phyloP scores from a whole-genome alignment of 2,797 vertebrate species.

The Sebastes itinus region DNA sequence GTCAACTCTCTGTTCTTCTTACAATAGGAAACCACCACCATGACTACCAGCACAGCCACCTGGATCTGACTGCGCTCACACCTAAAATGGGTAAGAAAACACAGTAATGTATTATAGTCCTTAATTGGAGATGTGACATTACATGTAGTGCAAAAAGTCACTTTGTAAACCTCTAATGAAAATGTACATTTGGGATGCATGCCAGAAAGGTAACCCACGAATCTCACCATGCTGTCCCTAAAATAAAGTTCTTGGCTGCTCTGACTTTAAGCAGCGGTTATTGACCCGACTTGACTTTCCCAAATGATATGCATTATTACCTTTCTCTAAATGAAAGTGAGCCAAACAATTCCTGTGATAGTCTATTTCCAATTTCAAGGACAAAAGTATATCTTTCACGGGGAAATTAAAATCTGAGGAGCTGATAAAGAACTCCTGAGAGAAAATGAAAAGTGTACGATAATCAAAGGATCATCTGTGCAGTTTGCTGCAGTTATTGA shows the following conservation, averaged over 20 bases:
- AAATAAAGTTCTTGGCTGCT: neutral
- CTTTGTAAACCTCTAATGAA: neutral
- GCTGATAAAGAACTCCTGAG: conserved; percentile 34
- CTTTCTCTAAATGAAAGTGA: conserved; percentile 11
- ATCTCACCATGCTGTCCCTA: neutral
- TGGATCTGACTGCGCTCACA: conserved; percentile 91
- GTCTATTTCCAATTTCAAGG: conserved; percentile 34
- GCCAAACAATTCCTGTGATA: neutral
- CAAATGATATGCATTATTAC: conserved; percentile 22
- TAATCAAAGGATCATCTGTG: conserved; percentile 58
- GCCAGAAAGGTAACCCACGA: neutral
- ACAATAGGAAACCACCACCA: conserved; percentile 90
- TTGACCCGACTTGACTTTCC: conserved; percentile 24
- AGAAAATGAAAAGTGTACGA: conserved; percentile 53
- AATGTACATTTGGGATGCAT: neutral
- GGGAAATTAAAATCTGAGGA: conserved; percentile 65
- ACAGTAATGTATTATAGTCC: neutral
- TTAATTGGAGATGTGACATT: neutral
- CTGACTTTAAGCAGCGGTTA: neutral
- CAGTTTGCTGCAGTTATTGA: conserved; percentile 60
- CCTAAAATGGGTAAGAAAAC: conserved; percentile 91
- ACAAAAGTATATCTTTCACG: conserved; percentile 39
- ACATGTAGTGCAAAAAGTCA: neutral
- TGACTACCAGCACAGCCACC: conserved; percentile 90
- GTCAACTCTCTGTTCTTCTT: conserved; percentile 47